phyloP scores from a whole-genome alignment of 1,140 invertebrate genomes.

The Sinonovacula constricta region DNA sequence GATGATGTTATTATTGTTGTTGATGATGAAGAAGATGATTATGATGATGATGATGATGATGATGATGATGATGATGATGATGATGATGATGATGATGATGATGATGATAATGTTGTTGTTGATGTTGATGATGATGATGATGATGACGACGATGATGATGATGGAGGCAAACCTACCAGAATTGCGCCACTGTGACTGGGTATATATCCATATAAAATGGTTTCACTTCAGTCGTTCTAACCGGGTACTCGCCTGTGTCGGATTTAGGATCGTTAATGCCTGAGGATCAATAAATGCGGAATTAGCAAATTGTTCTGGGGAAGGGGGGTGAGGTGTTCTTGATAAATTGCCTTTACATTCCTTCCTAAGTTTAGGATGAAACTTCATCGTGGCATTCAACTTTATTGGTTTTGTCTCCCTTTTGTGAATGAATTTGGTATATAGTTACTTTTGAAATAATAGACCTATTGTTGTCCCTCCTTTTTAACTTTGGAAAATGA shows the following conservation, averaged over 20 bases:
- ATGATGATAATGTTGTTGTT: background rate
- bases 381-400: too few species aligned
- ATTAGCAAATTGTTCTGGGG: background rate
- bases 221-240: conserved; percentile 57
- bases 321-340: background rate
- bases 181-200: conserved; percentile 72
- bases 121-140: background rate
- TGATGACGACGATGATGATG: too few species aligned
- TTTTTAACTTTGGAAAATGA: too few species aligned
- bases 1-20: too few species aligned
- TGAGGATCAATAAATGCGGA: background rate
- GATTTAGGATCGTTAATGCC: conserved; percentile 70
- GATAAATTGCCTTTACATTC: too few species aligned
- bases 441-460: too few species aligned
- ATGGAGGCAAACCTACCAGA: conserved; percentile 67
- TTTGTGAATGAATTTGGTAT: too few species aligned
- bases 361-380: too few species aligned
- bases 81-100: background rate
- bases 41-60: too few species aligned
- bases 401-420: too few species aligned
- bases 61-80: background rate
- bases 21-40: too few species aligned
- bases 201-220: conserved; percentile 72
- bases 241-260: conserved; percentile 72
- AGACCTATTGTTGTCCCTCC: too few species aligned